A percentile compares a stretch with the other conserved stretches of the same genome.
These are phyloP conservation scores for Drosophila miranda DNA, from an alignment of 1,140 invertebrate genomes.

Conservation along the genomic window DNA sequence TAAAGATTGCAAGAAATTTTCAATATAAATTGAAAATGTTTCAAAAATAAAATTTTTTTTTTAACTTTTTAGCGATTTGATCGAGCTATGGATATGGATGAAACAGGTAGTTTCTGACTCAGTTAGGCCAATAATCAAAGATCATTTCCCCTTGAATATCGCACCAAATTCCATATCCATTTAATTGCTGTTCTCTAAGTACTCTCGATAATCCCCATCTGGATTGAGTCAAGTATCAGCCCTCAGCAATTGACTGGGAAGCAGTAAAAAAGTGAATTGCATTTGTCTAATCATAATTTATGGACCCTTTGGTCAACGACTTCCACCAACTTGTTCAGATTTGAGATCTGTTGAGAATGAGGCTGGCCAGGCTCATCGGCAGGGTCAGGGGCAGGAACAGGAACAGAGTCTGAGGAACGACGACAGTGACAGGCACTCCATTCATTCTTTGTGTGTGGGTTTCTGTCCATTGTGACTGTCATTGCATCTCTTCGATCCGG, in stretches of 20 bases:
- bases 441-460: constrained; percentile 7
- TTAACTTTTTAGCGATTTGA: no score
- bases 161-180: neutral
- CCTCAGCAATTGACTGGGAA: neutral
- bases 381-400: neutral
- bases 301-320: constrained; percentile 37
- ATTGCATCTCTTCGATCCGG: constrained; percentile 21
- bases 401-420: neutral
- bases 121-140: no score
- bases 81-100: no score
- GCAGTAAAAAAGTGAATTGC: constrained; percentile 30
- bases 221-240: constrained; percentile 6
- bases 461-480: constrained; percentile 49
- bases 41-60: no score
- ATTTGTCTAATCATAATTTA: constrained; percentile 44
- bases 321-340: constrained; percentile 19
- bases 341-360: neutral
- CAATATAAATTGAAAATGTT: no score
- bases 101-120: no score
- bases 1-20: no score
- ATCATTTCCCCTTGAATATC: no score
- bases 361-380: no score
- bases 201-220: no score
- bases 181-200: no score
- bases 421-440: constrained; percentile 30